Base-by-base conservation (phyloP, 92 coral and sea anemone species). In the Ricordea florida region DNA sequence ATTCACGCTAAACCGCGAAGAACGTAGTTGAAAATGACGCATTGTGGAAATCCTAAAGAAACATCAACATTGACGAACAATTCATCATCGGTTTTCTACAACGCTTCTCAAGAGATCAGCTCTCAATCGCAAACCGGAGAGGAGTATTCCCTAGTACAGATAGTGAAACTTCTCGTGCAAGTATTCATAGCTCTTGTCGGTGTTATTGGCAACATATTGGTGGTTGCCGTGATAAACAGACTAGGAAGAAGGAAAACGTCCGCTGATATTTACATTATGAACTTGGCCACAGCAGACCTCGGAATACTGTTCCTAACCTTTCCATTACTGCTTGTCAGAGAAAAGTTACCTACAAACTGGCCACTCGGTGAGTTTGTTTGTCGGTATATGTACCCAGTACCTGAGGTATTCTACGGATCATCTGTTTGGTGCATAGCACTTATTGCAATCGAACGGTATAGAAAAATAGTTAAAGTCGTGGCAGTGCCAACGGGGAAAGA, bases 281-380 rank as follows among this genome's bases (percentile, higher is more conserved):
- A 78, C 49, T 55, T 85, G 23, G 90, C 90, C 48, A 36, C 78
- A 9, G 85, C 90, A 14, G 90, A 85, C 26, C 57, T 85, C 22
- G 85, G 85, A 4, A 63, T 62, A 11, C 69, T 85, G 25, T 32
- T 79, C 4, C 11, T 78, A 2, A 14, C 17, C 0, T 69, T 78
- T 20, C 76, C 90, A 0, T 7, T 78, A 2, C 6, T 42, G 0
- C 37, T 26, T 24, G 6, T 63, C 20, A 68, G 28, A 3, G 63
- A 30, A 11, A 46, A 40, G 3, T 14, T 14, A 0, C 61, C 60
- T 0, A 1, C 1, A 8, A 26, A 51, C 8, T 85, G 73, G 75
- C 69, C 67, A 4, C 25, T 85, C n/a, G 90, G 90, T 7, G 15
- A 47, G 16, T 62, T 70, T 53, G 11, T 35, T 6, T 85, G 90